A percentile compares a stretch with the other conserved stretches of the same genome.
Conservation (phyloP, 2,113 vertebrate genomes). For the Odocoileus virginianus region DNA sequence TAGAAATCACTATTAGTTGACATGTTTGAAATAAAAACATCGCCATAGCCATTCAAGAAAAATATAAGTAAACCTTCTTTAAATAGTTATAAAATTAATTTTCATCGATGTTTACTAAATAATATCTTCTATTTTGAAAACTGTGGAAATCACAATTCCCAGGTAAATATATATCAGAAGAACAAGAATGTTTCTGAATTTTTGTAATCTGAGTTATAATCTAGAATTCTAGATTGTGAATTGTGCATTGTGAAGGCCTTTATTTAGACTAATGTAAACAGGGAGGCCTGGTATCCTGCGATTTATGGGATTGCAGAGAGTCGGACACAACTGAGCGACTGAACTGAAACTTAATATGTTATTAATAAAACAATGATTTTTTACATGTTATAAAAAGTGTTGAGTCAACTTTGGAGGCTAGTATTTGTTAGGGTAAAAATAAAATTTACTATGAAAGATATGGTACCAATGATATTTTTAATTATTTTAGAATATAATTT, state of each 20-base stretch:
- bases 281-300: too few species aligned
- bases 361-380: background rate
- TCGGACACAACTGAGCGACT: too few species aligned
- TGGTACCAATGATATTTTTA: background rate
- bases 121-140: background rate
- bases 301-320: too few species aligned
- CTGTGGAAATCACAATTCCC: background rate
- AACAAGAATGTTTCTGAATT: background rate
- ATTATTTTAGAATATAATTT: background rate
- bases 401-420: background rate
- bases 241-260: background rate
- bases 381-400: background rate
- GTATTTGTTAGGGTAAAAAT: background rate
- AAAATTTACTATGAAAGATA: background rate
- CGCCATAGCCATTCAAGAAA: background rate
- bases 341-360: background rate
- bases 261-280: background rate
- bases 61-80: background rate
- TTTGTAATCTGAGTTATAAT: background rate
- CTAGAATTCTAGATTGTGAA: too few species aligned
- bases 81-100: background rate
- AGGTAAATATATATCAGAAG: background rate
- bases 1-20: background rate
- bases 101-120: background rate
- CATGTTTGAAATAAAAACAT: background rate